phyloP scores from a whole-genome alignment of 2,888 invertebrate genomes.

The Eupithecia exiguata region DNA sequence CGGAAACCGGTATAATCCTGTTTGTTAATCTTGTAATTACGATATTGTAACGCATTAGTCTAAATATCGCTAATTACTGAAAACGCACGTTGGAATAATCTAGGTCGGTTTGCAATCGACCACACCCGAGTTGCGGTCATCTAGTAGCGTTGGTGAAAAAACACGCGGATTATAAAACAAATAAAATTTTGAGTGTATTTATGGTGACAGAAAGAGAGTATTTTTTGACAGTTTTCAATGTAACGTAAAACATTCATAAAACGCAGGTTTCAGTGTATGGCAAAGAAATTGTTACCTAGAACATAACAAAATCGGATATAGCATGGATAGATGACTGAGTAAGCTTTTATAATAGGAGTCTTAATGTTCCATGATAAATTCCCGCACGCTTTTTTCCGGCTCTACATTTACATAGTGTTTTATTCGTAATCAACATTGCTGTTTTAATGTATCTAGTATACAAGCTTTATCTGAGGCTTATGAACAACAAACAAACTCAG shows the following conservation, averaged over 20 bases:
- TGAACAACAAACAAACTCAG: too few species aligned
- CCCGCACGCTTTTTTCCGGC: not conserved
- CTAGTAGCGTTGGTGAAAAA: constrained; percentile 22
- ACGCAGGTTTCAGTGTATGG: too few species aligned
- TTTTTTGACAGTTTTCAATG: too few species aligned
- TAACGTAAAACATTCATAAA: too few species aligned
- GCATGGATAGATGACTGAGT: too few species aligned
- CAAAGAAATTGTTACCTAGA: too few species aligned
- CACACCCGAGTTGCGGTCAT: constrained; percentile 57
- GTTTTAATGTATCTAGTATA: too few species aligned
- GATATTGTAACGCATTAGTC: constrained; percentile 24
- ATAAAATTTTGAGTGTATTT: not conserved
- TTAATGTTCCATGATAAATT: not conserved
- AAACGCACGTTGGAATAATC: constrained; percentile 58
- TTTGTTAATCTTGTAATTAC: constrained; percentile 5
- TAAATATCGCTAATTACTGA: constrained; percentile 48
- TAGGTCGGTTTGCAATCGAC: constrained; percentile 57
- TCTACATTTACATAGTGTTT: not conserved
- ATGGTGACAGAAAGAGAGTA: too few species aligned
- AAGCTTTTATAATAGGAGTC: too few species aligned
- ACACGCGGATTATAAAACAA: not conserved
- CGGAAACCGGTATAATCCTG: not conserved
- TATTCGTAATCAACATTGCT: not conserved
- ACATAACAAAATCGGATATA: too few species aligned
- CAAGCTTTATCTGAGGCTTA: too few species aligned